phyloP scores from a whole-genome alignment of 2,797 vertebrate genomes.

The Uromys caudimaculatus region DNA sequence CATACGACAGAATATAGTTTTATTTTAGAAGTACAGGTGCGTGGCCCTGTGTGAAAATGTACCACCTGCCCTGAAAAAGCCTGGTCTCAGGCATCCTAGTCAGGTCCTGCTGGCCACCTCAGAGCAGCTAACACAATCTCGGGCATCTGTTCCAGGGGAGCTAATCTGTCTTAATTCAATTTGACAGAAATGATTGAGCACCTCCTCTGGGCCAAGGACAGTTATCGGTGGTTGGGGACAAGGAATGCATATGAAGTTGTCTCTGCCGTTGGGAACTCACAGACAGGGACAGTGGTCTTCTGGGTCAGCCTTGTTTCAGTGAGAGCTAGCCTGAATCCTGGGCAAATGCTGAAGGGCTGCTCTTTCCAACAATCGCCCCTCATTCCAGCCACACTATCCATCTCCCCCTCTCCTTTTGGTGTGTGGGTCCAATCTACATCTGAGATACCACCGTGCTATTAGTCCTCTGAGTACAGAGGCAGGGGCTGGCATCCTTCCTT shows the following conservation, averaged over 20 bases:
- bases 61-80: not conserved
- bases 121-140: not conserved
- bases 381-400: not conserved
- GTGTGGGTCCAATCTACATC: not conserved
- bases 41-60: not conserved
- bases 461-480: not conserved
- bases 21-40: constrained; percentile 47
- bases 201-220: constrained; percentile 19
- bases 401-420: not conserved
- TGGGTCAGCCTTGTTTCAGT: not conserved
- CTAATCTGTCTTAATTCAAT: constrained; percentile 37
- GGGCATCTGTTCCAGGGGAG: not conserved
- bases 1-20: not conserved
- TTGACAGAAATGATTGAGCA: constrained; percentile 13
- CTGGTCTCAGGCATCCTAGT: not conserved
- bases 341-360: not conserved
- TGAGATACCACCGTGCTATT: not conserved
- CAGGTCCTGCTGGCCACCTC: not conserved
- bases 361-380: not conserved
- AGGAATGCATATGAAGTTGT: not conserved
- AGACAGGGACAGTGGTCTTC: not conserved
- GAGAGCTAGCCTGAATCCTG: not conserved
- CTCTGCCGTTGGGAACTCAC: not conserved
- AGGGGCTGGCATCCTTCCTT: not conserved
- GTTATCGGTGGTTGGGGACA: not conserved